Evolutionary conservation across 2,797 vertebrate species (phyloP), one percentile per base, ranked within the genome.

Genomic region (Xyrichtys novacula): DNA sequence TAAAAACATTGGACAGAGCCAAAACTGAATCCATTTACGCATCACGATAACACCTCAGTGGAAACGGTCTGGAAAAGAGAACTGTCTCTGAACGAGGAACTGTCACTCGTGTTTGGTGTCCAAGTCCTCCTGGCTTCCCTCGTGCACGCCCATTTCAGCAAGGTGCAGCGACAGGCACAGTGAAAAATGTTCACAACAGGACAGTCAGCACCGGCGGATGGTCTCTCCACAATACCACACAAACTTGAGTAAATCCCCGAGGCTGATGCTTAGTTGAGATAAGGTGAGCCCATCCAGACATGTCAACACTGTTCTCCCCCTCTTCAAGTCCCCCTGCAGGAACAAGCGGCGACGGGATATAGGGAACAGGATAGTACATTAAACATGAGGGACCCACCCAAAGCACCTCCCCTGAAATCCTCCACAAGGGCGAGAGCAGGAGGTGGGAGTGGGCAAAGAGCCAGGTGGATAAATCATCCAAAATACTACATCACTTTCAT

Each of bases 321-420:
- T 29, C 14, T 57, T 53, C 70, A 19, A 61, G 57, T 79, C 54
- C 52, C 52, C 64, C 65, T 61, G 76, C 80, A 80, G 63, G 62
- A 86, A 42, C 69, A 32, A 42, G 68, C 65, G 34, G 43, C 53
- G 36, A 53, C 49, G 31, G 74, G 60, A 84, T 89, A 89, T 88
- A 88, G 69, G 56, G 54, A 76, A 65, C 77, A 50, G 75, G 81
- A 56, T 80, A 23, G 78, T 89, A 29, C 74, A 89, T 90, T 80
- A 90, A 88, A 89, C 90, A 91, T 90, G 87, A 92, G 83, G 59
- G 80, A 88, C 78, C 86, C 85, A 89, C 83, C 87, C 87, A 69
- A 69, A 81, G 91, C 82, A 71, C 90, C 91, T 89, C 91, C 89
- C 90, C 78, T 75, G 63, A 66, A 86, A 83, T 69, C 55, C 43